Base-by-base conservation (phyloP, 2,888 invertebrate genomes). In the Leptinotarsa juncta region DNA sequence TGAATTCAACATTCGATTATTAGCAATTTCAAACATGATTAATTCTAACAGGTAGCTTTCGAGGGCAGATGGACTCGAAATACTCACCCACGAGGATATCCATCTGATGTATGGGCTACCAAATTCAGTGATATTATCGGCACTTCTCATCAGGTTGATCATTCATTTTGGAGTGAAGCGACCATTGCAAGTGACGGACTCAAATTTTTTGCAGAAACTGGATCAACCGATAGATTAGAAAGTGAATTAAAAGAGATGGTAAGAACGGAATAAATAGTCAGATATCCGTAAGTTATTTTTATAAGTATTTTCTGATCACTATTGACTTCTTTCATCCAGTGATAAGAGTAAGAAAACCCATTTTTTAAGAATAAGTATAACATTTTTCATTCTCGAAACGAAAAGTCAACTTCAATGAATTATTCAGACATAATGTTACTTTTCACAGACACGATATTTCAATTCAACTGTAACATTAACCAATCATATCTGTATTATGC, bases 61-160 rank as follows among this genome's bases (percentile, higher is more conserved):
- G 95, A 97, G 88, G 97, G 98, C 0, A 90, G 96, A 55, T 99
- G 98, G 98, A 96, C 97, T 0, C 91, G 95, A 49, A 93, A 95
- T 82, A 97, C 97, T 0, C 98, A 98, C 87, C 97, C 98, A 0
- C 96, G 95, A 83, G 96, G 97, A 84, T 99, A 96, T 84, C 98
- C 98, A 0, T 91, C 92, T 74, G 95, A 96, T 81, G 91, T 91
- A 50, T 96, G 95, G 89, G 90, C 94, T 66, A 96, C 97, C 0
- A 95, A 97, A 85, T 98, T 98, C 88, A 96, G 98, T 79, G 98
- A 98, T 85, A 92, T 99, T 51, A 96, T 99, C 73, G 97, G 97
- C 0, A 97, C 96, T 0, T 96, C 97, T 0, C 98, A 99, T 85
- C 93, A 92, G 0, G 90, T 90, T 7, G 91, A 91, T 80, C 92